Base-by-base conservation (phyloP, 2,797 vertebrate species). In the Xyrichtys novacula region DNA sequence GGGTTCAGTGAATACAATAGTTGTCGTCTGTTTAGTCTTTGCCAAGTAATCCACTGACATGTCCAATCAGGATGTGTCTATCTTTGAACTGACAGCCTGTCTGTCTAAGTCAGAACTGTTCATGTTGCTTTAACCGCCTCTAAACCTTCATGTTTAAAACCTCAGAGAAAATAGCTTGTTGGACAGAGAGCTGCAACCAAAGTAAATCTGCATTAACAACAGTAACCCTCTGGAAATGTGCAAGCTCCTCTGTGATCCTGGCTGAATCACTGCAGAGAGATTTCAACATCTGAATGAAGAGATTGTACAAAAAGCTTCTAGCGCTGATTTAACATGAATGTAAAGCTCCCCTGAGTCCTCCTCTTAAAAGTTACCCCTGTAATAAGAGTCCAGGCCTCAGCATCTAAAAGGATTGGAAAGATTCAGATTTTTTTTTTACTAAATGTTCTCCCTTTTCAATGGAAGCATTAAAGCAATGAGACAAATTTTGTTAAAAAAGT, bases 201-300 rank as follows among this genome's bases (percentile, higher is more conserved):
- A 70, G 67, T 42, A 66, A 29, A 68, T 74, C 42, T 68, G 50
- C 47, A 78, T 72, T 64, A 67, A 50, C 53, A 80, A 56, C 31
- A 55, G 28, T 10, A 64, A 46, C 14, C 74, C 57, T 63, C 47
- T 57, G 29, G 31, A 76, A 71, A 63, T 32, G 40, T 70, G 44
- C 53, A 53, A 54, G 53, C 29, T 50, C 55, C 59, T 54, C 50
- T 50, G 34, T 74, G 65, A 76, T 61, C 57, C 54, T 0, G 6
- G 36, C 22, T 42, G 39, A 72, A 74, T 61, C 53, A 34, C 6
- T 26, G 34, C 19, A 5, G 44, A 50, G 31, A 38, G 26, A 46
- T 65, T 52, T 46, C 48, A 29, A 68, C 66, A 71, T 65, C 28
- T 71, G 54, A 71, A 67, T 55, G 50, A 32, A 12, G 36, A 65